Evolutionary conservation across 2,888 invertebrate species (phyloP).

Genomic region (Athalia rosae): DNA sequence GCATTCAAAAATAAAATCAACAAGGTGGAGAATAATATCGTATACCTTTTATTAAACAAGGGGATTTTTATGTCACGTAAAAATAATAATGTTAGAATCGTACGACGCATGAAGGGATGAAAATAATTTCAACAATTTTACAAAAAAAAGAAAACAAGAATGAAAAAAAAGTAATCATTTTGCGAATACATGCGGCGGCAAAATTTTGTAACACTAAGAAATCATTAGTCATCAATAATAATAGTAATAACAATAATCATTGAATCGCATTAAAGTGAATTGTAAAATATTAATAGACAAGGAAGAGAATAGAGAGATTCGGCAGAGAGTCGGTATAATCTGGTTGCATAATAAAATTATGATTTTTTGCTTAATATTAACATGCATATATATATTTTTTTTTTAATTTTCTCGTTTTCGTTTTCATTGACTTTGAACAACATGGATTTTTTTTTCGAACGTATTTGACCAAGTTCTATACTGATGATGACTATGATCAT

Average conservation of each 20-base stretch:
- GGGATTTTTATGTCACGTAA: too few relatives aligned
- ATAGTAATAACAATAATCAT: not conserved
- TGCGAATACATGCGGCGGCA: not conserved
- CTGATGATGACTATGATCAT: constrained; percentile 30
- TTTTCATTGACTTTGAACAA: constrained; percentile 42
- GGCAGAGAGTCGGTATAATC: constrained; percentile 1
- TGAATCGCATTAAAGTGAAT: not conserved
- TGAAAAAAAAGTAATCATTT: constrained; percentile 6
- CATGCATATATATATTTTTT: constrained; percentile 56
- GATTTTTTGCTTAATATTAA: constrained; percentile 16
- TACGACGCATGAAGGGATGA: too few relatives aligned
- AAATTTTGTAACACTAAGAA: constrained; percentile 41
- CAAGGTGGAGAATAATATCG: too few relatives aligned
- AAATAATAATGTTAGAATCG: too few relatives aligned
- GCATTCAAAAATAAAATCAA: too few relatives aligned
- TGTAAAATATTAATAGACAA: not conserved
- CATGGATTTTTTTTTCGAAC: not conserved
- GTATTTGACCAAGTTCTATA: constrained; percentile 19
- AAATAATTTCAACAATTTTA: not conserved
- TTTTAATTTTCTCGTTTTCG: constrained; percentile 56
- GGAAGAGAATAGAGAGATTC: not conserved
- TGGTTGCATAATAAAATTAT: constrained; percentile 21
- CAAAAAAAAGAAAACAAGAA: constrained; percentile 57
- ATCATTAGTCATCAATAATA: constrained; percentile 45
- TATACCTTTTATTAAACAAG: too few relatives aligned